Evolutionary conservation across 2,113 vertebrate genomes (phyloP).

Genomic region (Acinonyx jubatus): DNA sequence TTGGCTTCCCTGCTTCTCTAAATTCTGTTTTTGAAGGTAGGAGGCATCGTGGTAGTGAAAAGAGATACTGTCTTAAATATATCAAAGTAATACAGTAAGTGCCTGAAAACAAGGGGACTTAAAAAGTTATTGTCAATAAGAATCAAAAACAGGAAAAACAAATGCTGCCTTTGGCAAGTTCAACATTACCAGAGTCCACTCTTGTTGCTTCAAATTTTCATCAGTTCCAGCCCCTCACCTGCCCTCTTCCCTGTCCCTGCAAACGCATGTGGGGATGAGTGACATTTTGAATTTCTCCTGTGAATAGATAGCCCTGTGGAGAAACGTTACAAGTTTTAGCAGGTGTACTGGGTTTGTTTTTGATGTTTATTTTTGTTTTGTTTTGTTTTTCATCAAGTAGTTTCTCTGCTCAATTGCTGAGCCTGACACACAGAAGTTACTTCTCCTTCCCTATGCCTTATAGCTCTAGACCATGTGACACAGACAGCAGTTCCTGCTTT

Average conservation of each 20-base stretch:
- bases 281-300: background rate
- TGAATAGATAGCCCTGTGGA: background rate
- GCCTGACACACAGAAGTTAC: background rate
- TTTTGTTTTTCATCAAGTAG: background rate
- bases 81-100: constrained; percentile 10
- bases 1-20: background rate
- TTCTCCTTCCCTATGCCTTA: background rate
- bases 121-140: background rate
- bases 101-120: background rate
- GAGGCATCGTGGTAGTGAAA: background rate
- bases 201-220: background rate
- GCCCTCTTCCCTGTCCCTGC: accelerated
- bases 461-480: background rate
- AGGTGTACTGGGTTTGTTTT: background rate
- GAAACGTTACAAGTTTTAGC: background rate
- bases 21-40: background rate
- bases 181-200: background rate
- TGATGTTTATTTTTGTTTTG: background rate
- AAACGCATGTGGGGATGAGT: background rate
- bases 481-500: background rate
- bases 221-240: background rate
- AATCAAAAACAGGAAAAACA: background rate
- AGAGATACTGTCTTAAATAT: background rate
- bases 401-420: background rate
- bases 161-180: background rate